Percentiles rank a stretch among this genome's conserved stretches.
Conservation (phyloP, 2,888 invertebrate species). For the Cheilosia grossa region DNA sequence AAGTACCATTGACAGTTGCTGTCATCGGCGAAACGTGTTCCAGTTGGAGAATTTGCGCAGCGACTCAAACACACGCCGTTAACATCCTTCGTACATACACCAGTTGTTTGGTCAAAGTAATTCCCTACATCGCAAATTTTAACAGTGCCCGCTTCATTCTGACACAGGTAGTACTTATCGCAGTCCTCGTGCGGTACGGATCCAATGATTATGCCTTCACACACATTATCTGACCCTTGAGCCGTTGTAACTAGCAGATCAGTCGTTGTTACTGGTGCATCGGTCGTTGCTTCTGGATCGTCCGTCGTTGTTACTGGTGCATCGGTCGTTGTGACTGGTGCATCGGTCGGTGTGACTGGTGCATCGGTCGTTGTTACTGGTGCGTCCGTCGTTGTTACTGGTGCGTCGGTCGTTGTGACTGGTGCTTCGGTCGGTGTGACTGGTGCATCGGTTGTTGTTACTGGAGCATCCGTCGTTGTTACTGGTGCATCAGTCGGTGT, state of each 20-base stretch:
- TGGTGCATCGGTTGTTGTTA: too few relatives aligned
- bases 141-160: conserved; percentile 70
- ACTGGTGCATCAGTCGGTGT: neutral
- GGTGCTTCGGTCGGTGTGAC: neutral
- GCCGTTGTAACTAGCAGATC: neutral
- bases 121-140: conserved; percentile 76
- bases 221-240: conserved; percentile 14
- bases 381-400: conserved; percentile 13
- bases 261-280: conserved; percentile 13
- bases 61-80: conserved; percentile 22
- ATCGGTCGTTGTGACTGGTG: conserved; percentile 2
- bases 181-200: conserved; percentile 75
- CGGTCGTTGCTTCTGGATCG: too few relatives aligned
- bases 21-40: conserved; percentile 25
- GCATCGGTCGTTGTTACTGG: neutral
- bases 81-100: conserved; percentile 42
- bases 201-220: conserved; percentile 49
- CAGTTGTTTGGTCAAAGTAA: conserved; percentile 75
- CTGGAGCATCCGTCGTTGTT: neutral
- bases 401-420: neutral
- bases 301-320: conserved; percentile 15
- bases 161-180: conserved; percentile 76
- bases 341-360: neutral
- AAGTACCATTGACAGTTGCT: conserved; percentile 29
- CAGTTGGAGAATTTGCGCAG: neutral